Evolutionary conservation across 2,113 vertebrate genomes (phyloP).

Genomic region (Scolopax mira): DNA sequence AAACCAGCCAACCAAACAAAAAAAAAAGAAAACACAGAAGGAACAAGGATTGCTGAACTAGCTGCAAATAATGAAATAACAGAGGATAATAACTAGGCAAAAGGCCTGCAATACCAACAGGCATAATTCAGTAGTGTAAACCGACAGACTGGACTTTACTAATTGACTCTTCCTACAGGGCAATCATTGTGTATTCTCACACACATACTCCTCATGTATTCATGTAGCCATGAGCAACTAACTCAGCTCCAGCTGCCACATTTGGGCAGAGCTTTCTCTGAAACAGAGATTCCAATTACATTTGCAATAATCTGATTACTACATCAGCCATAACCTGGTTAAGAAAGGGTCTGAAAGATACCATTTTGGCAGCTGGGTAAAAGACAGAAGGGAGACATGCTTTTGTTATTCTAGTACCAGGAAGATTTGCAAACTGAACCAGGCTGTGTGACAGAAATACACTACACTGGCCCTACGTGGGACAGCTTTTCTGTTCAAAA

Average conservation of each 20-base stretch:
- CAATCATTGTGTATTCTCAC: not conserved
- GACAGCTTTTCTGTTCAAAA: not conserved
- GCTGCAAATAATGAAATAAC: not conserved
- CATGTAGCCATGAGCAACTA: not conserved
- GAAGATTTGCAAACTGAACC: not conserved
- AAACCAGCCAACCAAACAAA: too few species aligned
- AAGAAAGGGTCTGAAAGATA: constrained; percentile 16
- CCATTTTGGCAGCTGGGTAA: not conserved
- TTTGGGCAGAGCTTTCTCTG: constrained; percentile 1
- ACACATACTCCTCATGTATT: not conserved
- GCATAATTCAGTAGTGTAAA: not conserved
- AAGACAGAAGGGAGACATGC: not conserved
- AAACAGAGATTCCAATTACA: constrained; percentile 46
- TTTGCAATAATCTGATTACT: constrained; percentile 56
- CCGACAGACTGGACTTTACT: not conserved
- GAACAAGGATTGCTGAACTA: not conserved
- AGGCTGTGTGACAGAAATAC: not conserved
- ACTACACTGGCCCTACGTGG: fast-evolving
- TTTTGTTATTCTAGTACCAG: not conserved
- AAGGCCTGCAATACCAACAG: not conserved
- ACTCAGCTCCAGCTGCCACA: not conserved
- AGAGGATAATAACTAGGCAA: not conserved
- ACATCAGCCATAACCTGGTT: constrained; percentile 36
- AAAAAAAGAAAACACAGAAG: not conserved
- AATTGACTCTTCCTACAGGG: not conserved